A percentile compares a stretch with the other conserved stretches of the same genome.
These are phyloP conservation scores for Drosophila eohydei DNA, from an alignment of 2,888 invertebrate genomes.

Conservation along the genomic window DNA sequence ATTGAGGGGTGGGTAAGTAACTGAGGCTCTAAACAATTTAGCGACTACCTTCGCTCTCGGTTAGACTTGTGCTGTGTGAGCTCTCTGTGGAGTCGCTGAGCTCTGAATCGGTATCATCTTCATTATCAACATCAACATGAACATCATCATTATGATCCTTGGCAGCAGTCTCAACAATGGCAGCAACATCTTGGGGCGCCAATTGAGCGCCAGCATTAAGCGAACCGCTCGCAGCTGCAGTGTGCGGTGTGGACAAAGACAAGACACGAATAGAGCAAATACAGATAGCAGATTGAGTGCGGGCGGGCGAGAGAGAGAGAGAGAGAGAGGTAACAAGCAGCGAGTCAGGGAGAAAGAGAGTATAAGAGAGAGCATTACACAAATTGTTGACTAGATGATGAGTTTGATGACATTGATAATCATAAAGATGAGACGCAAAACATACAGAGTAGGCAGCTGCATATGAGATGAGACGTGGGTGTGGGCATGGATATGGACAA, in stretches of 20 bases:
- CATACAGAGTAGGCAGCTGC: slow-evolving; percentile 24
- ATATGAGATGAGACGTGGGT: slow-evolving; percentile 23
- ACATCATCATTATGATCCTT: slow-evolving; percentile 35
- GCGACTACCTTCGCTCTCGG: slow-evolving; percentile 78
- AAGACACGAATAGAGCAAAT: slow-evolving; percentile 66
- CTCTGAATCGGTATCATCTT: slow-evolving; percentile 86
- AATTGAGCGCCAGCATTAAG: slow-evolving; percentile 23
- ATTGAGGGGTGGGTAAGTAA: slow-evolving; percentile 28
- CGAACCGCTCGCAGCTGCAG: slow-evolving; percentile 74
- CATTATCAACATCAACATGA: slow-evolving; percentile 40
- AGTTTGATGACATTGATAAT: slow-evolving; percentile 40
- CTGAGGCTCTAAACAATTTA: slow-evolving; percentile 45
- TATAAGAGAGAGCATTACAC: slow-evolving; percentile 37
- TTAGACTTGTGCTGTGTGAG: slow-evolving; percentile 84
- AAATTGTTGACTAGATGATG: slow-evolving; percentile 41
- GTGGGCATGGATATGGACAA: slow-evolving; percentile 24
- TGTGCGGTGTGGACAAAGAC: slow-evolving; percentile 73
- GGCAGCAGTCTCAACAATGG: slow-evolving; percentile 17
- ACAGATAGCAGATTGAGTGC: slow-evolving; percentile 36
- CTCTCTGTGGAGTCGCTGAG: slow-evolving; percentile 85
- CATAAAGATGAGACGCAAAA: slow-evolving; percentile 44
- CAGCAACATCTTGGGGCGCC: slow-evolving; percentile 28
- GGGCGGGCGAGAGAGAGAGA: slow-evolving; percentile 11
- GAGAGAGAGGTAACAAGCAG: slow-evolving; percentile 32
- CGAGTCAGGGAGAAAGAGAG: slow-evolving; percentile 14